Evolutionary conservation across 2,797 vertebrate species (phyloP).

Genomic region (Hydrolagus colliei): DNA sequence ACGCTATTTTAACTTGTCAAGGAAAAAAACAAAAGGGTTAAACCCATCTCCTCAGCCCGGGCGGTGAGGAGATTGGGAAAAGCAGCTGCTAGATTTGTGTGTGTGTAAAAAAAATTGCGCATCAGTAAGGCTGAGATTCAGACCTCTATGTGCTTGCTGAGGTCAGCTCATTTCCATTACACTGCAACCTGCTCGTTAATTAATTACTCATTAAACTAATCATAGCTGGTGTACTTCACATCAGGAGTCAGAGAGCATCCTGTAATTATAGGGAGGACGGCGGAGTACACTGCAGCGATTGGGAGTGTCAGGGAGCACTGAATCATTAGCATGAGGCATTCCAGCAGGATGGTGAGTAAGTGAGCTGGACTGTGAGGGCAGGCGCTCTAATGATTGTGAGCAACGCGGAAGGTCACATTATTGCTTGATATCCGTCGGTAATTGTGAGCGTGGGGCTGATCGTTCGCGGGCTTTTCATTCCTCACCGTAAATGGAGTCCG

Average conservation of each 20-base stretch:
- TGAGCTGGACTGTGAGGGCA: constrained; percentile 20
- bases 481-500: neutral
- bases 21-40: neutral
- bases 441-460: neutral
- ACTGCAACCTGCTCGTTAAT: constrained; percentile 42
- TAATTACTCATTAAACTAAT: constrained; percentile 48
- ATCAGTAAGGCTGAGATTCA: neutral
- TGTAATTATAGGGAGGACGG: constrained; percentile 28
- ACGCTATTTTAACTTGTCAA: neutral
- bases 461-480: neutral
- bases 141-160: constrained; percentile 30
- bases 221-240: constrained; percentile 43
- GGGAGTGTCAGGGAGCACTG: neutral
- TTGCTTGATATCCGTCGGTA: neutral
- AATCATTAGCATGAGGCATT: neutral
- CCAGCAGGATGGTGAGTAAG: neutral
- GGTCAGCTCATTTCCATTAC: constrained; percentile 40
- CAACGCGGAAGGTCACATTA: constrained; percentile 1
- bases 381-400: neutral
- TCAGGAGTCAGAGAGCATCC: constrained; percentile 34
- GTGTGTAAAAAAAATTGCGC: neutral
- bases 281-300: constrained; percentile 6
- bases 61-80: neutral
- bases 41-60: neutral
- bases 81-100: constrained; percentile 20